Evolutionary conservation across 2,888 invertebrate genomes (phyloP), one percentile per base, ranked within the genome.

Genomic region (Philereme vetulata): DNA sequence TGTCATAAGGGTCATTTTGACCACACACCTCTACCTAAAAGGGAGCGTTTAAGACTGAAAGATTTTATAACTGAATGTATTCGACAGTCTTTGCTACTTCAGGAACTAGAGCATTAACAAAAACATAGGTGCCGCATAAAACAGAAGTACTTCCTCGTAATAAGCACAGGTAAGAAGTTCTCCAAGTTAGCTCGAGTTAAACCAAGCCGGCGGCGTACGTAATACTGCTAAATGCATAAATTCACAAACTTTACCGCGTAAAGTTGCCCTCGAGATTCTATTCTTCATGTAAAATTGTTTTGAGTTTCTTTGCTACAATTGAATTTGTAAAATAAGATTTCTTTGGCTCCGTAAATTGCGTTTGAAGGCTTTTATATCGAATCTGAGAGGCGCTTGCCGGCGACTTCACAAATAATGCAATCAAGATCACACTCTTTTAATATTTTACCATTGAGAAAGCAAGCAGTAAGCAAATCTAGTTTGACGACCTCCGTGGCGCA

Each of bases 141-240:
- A 36, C 3, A 8, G 36, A 8, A 36, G 4, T 36, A 36, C 42
- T 42, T 5, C 32, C 50, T 34, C 8, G 34, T 33, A 43, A 34
- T 33, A 34, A 44, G 51, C 35, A 35, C 53, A 38, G 46, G 40
- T 42, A 54, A 44, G 21, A 7, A 21, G 6, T 10, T n/a, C 45
- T 4, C 21, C 32, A 4, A 36, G 49, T 46, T 7, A 4, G 9
- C 38, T 40, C 4, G 36, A 48, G 7, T 42, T 51, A 35, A n/a
- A 47, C 47, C 48, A 52, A 33, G 11, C 0, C 43, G 48, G 44
- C 46, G 36, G 40, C 51, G 21, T 11, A 49, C 51, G 51, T 63
- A 61, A 63, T 60, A 33, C 65, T 52, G 64, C 64, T 60, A 64
- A 65, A 65, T 67, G 65, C 64, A 67, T 60, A 58, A 64, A 67